Evolutionary conservation across 2,113 vertebrate species (phyloP).

Genomic region (Cynoglossus semilaevis): DNA sequence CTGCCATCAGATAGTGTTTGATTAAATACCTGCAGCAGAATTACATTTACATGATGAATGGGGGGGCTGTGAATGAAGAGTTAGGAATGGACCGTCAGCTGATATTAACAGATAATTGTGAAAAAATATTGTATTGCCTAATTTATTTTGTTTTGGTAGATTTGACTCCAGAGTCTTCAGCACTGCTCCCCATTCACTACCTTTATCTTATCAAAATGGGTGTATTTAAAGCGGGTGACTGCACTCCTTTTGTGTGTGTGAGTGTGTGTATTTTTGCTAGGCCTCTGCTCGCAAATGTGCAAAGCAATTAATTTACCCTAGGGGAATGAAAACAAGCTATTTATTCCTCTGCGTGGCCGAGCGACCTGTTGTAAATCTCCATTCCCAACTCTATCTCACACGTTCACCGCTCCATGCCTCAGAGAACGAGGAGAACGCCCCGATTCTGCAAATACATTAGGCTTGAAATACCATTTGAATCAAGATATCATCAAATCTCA

Average conservation of each 20-base stretch:
- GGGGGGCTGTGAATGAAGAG: conserved; percentile 77
- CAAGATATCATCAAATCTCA: conserved; percentile 62
- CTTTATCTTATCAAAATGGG: conserved; percentile 76
- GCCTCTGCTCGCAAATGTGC: conserved; percentile 36
- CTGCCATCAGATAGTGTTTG: conserved; percentile 87
- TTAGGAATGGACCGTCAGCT: conserved; percentile 84
- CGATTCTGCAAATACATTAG: conserved; percentile 39
- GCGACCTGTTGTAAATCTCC: conserved; percentile 63
- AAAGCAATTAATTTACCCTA: conserved; percentile 67
- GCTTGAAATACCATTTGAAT: conserved; percentile 54
- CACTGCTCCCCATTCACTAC: conserved; percentile 49
- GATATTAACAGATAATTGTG: conserved; percentile 83
- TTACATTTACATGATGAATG: conserved; percentile 93
- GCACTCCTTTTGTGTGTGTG: conserved; percentile 21
- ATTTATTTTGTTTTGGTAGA: conserved; percentile 84
- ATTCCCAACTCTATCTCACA: conserved; percentile 56
- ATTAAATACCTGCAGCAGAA: conserved; percentile 93
- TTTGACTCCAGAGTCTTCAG: conserved; percentile 65
- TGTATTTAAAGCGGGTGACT: conserved; percentile 47
- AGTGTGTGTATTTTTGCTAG: conserved; percentile 7
- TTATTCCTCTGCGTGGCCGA: conserved; percentile 45
- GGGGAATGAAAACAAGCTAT: conserved; percentile 59
- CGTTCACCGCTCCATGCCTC: conserved; percentile 41
- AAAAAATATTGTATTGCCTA: conserved; percentile 82
- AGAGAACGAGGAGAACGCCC: conserved; percentile 38